Conservation (phyloP, 2,797 vertebrate genomes). For the Coluber constrictor region DNA sequence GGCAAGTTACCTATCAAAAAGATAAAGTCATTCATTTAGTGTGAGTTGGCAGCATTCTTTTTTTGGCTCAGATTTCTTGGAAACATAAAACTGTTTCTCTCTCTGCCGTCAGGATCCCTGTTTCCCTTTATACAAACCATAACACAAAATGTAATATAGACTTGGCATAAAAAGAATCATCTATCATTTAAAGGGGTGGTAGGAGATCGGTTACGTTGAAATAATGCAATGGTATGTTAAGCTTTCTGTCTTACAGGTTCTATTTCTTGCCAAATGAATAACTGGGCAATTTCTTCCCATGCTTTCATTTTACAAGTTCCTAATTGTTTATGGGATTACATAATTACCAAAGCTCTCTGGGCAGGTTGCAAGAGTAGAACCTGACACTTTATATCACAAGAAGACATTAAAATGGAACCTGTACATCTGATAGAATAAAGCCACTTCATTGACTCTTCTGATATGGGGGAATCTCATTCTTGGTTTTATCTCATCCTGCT, state of each 20-base stretch:
- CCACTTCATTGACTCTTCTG: background rate
- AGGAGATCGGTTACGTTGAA: background rate
- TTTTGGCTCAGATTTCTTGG: background rate
- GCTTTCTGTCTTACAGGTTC: background rate
- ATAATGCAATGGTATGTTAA: background rate
- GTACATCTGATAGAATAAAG: background rate
- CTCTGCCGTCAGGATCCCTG: background rate
- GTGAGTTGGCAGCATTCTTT: conserved; percentile 29
- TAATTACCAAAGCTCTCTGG: background rate
- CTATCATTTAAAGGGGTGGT: background rate
- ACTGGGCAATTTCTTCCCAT: background rate
- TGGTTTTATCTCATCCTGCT: background rate
- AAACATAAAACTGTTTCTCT: conserved; percentile 12
- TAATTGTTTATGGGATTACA: background rate
- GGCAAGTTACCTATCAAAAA: conserved; percentile 87
- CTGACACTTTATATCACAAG: background rate
- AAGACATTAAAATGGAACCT: background rate
- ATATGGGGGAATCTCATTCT: background rate
- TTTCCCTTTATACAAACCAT: accelerated
- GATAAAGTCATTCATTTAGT: conserved; percentile 51
- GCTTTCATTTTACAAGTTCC: background rate
- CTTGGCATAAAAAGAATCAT: background rate
- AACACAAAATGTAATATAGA: background rate
- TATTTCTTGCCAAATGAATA: background rate
- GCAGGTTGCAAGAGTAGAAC: background rate